These are phyloP conservation scores for Zosterops japonicus DNA, from an alignment of 2,113 vertebrate genomes.

Conservation along the genomic window DNA sequence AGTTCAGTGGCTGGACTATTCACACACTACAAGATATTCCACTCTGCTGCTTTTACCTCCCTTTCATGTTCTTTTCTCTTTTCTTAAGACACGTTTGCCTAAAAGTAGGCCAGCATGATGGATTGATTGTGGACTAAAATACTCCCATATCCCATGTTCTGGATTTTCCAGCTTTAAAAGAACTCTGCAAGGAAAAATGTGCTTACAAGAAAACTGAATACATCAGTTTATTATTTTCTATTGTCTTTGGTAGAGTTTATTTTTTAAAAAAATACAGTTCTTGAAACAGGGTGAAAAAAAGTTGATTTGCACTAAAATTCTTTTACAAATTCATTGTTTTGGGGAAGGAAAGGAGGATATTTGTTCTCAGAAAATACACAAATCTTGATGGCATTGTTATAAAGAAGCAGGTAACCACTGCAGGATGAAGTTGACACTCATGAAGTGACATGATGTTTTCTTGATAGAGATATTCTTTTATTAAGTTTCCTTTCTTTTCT, in stretches of 20 bases:
- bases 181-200: not conserved
- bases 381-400: not conserved
- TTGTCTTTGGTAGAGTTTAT: not conserved
- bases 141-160: not conserved
- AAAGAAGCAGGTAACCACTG: not conserved
- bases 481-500: not conserved
- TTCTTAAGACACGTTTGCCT: not conserved
- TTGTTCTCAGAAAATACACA: not conserved
- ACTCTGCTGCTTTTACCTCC: not conserved
- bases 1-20: constrained; percentile 23
- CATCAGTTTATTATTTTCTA: not conserved
- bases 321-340: not conserved
- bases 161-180: constrained; percentile 24
- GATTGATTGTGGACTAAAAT: constrained; percentile 46
- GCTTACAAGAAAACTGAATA: not conserved
- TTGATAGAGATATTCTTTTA: not conserved
- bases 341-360: not conserved
- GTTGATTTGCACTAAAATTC: not conserved
- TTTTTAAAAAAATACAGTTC: not conserved
- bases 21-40: not conserved
- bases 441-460: not conserved
- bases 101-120: constrained; percentile 30
- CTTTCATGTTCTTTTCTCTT: constrained; percentile 40
- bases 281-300: not conserved
- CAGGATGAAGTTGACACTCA: not conserved